Evolutionary conservation across 2,113 vertebrate species (phyloP).

Genomic region (Ctenomys sociabilis): DNA sequence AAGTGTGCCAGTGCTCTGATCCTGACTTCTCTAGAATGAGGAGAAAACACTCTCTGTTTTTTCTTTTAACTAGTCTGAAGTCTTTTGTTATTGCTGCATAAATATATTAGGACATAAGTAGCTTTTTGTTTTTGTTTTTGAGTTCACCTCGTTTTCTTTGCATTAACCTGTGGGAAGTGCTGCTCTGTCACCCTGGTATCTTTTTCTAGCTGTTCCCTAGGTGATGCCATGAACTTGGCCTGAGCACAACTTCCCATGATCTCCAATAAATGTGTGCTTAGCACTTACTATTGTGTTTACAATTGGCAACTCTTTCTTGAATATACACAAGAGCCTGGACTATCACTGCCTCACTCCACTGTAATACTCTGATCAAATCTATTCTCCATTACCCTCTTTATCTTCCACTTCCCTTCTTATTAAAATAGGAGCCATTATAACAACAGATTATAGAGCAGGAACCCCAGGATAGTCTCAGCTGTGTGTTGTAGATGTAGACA

Average conservation of each 20-base stretch:
- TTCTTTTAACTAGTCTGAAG: neutral
- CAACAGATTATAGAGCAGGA: neutral
- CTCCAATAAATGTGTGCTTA: neutral
- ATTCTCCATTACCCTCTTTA: neutral
- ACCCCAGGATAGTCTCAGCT: neutral
- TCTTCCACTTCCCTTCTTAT: neutral
- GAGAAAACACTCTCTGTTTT: neutral
- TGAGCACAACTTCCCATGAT: neutral
- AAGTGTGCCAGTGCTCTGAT: neutral
- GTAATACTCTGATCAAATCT: neutral
- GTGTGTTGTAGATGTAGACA: neutral
- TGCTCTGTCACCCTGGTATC: neutral
- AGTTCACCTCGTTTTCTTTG: no score
- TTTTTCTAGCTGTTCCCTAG: neutral
- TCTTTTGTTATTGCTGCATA: neutral
- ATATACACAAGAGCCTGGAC: neutral
- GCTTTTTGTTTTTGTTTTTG: no score
- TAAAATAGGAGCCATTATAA: neutral
- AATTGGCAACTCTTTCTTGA: neutral
- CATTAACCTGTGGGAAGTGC: neutral
- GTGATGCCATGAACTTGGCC: neutral
- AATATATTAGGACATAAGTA: neutral
- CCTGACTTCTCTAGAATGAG: neutral
- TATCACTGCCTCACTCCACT: neutral
- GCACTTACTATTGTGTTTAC: neutral